Conservation (phyloP, 2,888 invertebrate genomes). For the Eremobia ochroleuca region DNA sequence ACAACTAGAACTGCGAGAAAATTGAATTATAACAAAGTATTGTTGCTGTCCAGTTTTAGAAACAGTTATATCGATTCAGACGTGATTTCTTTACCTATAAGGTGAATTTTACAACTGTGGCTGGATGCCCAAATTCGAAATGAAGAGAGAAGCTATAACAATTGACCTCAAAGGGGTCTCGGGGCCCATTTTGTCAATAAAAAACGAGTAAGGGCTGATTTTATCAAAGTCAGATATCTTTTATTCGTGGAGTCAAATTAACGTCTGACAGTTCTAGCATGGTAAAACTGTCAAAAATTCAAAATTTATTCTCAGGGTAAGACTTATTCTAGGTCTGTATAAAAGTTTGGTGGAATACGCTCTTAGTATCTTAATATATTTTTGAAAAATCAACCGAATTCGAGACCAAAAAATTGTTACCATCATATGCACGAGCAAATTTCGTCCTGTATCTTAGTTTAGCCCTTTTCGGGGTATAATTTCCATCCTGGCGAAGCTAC, state of each 20-base stretch:
- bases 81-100: background rate
- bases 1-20: constrained; percentile 18
- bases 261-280: too few relatives aligned
- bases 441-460: background rate
- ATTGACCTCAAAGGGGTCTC: background rate
- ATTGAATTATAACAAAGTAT: constrained; percentile 6
- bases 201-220: too few relatives aligned
- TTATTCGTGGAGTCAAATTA: too few relatives aligned
- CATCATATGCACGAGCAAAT: background rate
- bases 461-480: background rate
- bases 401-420: background rate
- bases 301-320: too few relatives aligned
- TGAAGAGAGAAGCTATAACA: background rate
- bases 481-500: background rate
- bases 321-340: too few relatives aligned
- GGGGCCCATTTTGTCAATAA: background rate
- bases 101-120: background rate
- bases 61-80: background rate
- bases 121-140: background rate
- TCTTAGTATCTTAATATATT: too few relatives aligned
- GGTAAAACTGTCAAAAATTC: too few relatives aligned
- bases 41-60: background rate
- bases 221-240: too few relatives aligned
- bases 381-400: background rate
- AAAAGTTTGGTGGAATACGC: too few relatives aligned